These are phyloP conservation scores for Polypterus senegalus DNA, from an alignment of 2,113 vertebrate genomes.

Conservation along the genomic window DNA sequence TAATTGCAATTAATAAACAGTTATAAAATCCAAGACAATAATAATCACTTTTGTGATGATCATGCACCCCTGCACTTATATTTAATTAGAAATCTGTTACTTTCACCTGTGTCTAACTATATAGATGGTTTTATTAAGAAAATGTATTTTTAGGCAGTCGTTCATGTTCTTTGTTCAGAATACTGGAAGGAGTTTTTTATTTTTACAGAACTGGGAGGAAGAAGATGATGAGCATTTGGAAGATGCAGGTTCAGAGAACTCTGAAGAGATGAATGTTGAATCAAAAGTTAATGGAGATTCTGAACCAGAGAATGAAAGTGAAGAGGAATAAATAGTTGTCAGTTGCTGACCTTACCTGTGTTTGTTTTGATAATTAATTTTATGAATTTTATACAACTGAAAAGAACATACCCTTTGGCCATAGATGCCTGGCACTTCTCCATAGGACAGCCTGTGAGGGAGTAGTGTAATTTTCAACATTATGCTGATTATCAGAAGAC, in stretches of 20 bases:
- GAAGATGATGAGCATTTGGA: conserved; percentile 28
- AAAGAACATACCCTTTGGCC: conserved; percentile 17
- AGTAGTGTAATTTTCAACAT: too few species aligned
- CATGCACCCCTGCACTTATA: too few species aligned
- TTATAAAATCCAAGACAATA: too few species aligned
- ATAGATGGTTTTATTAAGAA: background rate
- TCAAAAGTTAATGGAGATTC: conserved; percentile 87
- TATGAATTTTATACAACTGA: conserved; percentile 53
- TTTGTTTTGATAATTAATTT: conserved; percentile 44
- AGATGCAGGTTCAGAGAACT: conserved; percentile 39
- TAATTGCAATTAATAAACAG: too few species aligned
- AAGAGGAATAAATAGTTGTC: conserved; percentile 68
- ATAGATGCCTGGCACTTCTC: background rate
- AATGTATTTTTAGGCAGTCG: background rate
- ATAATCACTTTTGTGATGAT: too few species aligned
- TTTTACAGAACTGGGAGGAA: conserved; percentile 76
- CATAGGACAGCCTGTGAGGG: background rate
- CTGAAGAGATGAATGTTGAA: conserved; percentile 55
- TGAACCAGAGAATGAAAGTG: conserved; percentile 83
- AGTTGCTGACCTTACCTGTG: conserved; percentile 43
- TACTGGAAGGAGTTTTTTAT: conserved; percentile 1
- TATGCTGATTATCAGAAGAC: too few species aligned
- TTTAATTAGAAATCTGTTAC: too few species aligned
- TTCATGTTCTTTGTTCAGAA: background rate
- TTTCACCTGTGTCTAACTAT: too few species aligned